Evolutionary conservation across 2,113 vertebrate genomes (phyloP), one percentile per base, ranked within the genome.

Genomic region (Nematolebias whitei): DNA sequence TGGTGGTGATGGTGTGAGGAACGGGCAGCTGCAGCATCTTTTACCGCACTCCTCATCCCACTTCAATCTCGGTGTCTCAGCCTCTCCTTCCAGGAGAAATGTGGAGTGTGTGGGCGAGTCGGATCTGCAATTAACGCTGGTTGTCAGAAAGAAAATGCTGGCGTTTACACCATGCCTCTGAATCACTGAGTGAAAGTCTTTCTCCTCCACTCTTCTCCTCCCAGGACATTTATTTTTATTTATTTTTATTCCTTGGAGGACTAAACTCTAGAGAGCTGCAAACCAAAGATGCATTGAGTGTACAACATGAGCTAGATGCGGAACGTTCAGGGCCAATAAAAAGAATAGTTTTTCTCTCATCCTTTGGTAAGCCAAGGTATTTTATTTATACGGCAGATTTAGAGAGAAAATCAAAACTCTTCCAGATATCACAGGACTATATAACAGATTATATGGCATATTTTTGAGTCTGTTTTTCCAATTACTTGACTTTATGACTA

Each of bases 81-180:
- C 86, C 89, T 84, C 83, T 88, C 80, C 85, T 88, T 92, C 89
- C 87, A 89, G 88, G 87, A 88, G 87, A 89, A 89, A 89, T 87
- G 86, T 89, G 89, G 85, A 89, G 90, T 88, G 90, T 89, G 91
- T 91, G 91, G 92, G 92, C 87, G 90, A 91, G 90, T 90, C 85
- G 88, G 91, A 92, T 92, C 91, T 88, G 91, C 89, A 91, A 92
- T 93, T 92, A 92, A 92, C 80, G 87, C 87, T 45, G 91, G 88
- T 87, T 91, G 90, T 91, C 88, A 91, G 87, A 90, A 83, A 84
- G 91, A 90, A 91, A 91, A 91, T 89, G 85, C 87, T 90, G 90
- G 85, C 89, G 87, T 91, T 92, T 89, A 93, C 89, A 88, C 78
- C 83, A 71, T 90, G 82, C 87, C 85, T 90, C 86, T 92, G 89